phyloP scores from a whole-genome alignment of 2,113 vertebrate genomes.

The Tretioscincus oriximinensis region DNA sequence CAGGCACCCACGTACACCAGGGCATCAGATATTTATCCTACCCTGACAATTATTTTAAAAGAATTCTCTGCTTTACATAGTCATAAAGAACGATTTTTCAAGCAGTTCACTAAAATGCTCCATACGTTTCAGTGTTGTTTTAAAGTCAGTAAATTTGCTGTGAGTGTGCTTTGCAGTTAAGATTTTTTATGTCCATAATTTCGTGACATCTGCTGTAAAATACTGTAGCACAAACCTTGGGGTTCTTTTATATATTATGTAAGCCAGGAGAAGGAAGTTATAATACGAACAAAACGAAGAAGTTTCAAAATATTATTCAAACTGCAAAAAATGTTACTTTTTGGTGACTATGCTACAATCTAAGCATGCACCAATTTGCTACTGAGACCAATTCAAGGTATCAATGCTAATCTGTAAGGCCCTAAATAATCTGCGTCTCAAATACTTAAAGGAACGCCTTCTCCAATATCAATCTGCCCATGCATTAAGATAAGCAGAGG shows the following conservation, averaged over 20 bases:
- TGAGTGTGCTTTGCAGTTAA: neutral
- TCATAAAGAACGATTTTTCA: neutral
- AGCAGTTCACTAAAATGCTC: conserved; percentile 51
- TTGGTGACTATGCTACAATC: too few relatives aligned
- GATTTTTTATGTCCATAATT: neutral
- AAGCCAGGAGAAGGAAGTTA: neutral
- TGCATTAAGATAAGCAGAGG: too few relatives aligned
- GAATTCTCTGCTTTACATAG: conserved; percentile 56
- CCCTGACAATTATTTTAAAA: conserved; percentile 72
- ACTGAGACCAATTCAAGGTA: too few relatives aligned
- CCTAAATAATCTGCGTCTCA: too few relatives aligned
- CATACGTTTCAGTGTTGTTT: conserved; percentile 47
- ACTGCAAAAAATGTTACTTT: too few relatives aligned
- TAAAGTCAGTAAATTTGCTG: conserved; percentile 19
- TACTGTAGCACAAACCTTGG: neutral
- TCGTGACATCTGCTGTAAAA: neutral
- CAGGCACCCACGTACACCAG: conserved; percentile 39
- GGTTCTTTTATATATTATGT: neutral
- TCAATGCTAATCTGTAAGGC: too few relatives aligned
- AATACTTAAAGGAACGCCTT: too few relatives aligned
- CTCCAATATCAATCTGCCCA: too few relatives aligned
- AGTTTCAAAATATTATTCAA: neutral
- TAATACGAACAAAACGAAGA: neutral
- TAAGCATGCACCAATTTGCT: too few relatives aligned
- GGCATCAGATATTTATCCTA: conserved; percentile 61